A percentile compares a stretch with the other conserved stretches of the same genome.
phyloP scores from a whole-genome alignment of 2,797 vertebrate genomes.

The Glyptemys insculpta region DNA sequence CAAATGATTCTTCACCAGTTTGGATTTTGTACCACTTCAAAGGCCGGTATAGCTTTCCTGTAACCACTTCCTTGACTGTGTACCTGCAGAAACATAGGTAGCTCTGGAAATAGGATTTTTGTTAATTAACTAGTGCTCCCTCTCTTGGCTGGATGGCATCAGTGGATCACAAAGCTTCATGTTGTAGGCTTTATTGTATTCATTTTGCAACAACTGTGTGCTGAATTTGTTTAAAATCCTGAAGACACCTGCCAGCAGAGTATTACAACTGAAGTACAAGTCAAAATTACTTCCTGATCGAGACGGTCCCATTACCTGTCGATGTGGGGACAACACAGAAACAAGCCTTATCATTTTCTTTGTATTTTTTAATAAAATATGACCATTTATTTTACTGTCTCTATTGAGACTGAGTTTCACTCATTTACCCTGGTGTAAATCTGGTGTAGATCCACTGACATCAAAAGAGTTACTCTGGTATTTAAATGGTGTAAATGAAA shows the following conservation, averaged over 20 bases:
- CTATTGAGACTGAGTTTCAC: neutral
- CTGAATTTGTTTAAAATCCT: neutral
- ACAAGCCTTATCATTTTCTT: neutral
- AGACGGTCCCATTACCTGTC: neutral
- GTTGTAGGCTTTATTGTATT: neutral
- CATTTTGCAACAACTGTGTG: neutral
- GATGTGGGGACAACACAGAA: neutral
- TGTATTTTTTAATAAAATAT: neutral
- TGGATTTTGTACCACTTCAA: constrained; percentile 43
- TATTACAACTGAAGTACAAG: neutral
- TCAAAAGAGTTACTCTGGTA: neutral
- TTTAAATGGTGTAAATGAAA: neutral
- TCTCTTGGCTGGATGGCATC: constrained; percentile 68
- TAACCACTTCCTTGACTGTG: constrained; percentile 55
- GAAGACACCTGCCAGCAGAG: neutral
- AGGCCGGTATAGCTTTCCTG: constrained; percentile 18
- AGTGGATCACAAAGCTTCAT: neutral
- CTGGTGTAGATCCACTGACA: constrained; percentile 1
- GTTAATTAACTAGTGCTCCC: constrained; percentile 68
- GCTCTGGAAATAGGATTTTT: constrained; percentile 23
- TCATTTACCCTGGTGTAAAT: neutral
- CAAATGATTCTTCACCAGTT: constrained; percentile 22
- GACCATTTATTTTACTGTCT: neutral
- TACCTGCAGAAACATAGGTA: constrained; percentile 41
- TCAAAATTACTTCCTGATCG: constrained; percentile 2